Evolutionary conservation across 2,888 invertebrate genomes (phyloP).

Genomic region (Morpho helenor): DNA sequence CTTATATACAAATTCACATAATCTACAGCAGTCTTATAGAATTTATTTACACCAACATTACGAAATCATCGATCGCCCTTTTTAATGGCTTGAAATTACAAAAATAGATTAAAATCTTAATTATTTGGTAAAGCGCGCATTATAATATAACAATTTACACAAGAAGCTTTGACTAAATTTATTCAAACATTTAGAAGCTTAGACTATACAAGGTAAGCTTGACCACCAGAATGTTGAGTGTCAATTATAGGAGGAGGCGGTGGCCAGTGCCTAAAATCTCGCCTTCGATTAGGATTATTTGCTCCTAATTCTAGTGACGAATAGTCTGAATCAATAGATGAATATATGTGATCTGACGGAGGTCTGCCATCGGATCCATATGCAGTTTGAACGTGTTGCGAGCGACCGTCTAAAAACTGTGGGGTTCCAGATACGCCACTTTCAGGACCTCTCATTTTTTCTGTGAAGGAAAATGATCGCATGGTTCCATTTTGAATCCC

Average conservation of each 20-base stretch:
- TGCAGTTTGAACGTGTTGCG: constrained; percentile 59
- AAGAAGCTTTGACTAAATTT: constrained; percentile 69
- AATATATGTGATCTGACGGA: constrained; percentile 92
- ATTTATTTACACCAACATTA: constrained; percentile 73
- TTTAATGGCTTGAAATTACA: constrained; percentile 70
- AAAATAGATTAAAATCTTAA: constrained; percentile 73
- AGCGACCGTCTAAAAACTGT: constrained; percentile 61
- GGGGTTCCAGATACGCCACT: constrained; percentile 82
- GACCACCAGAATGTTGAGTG: constrained; percentile 69
- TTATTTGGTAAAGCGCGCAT: constrained; percentile 76
- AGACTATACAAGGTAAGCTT: constrained; percentile 76
- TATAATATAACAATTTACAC: constrained; percentile 68
- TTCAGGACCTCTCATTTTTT: constrained; percentile 61
- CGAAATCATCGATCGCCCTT: constrained; percentile 59
- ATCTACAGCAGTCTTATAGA: constrained; percentile 79
- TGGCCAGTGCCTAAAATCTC: constrained; percentile 70
- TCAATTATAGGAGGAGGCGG: constrained; percentile 67
- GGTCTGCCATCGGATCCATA: constrained; percentile 82
- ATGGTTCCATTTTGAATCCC: constrained; percentile 80
- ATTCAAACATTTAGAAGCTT: constrained; percentile 48
- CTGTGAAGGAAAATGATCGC: constrained; percentile 80
- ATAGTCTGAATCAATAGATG: constrained; percentile 93
- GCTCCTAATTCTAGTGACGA: constrained; percentile 87
- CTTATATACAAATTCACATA: constrained; percentile 75
- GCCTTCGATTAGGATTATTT: constrained; percentile 62